Base-by-base conservation (phyloP, 1,140 invertebrate species). In the Ceratosolen fusciceps region DNA sequence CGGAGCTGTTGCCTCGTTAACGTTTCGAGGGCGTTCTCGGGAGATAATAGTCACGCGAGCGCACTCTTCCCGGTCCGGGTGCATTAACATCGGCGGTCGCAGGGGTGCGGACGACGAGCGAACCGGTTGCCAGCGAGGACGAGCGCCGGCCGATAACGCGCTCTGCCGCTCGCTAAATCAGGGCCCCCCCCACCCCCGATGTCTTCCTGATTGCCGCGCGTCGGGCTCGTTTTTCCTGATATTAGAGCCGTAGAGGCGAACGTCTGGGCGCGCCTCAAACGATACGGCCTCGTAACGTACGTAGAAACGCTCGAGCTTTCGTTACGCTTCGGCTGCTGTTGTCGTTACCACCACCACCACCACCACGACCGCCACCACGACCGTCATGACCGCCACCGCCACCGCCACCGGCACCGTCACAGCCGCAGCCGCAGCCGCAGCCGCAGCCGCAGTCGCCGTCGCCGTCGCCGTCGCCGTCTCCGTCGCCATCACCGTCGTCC, bases 131-230 rank as follows among this genome's bases (percentile, higher is more conserved):
- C 4, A 3, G 9, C 34, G 39, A 67, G 31, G 43, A 49, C 67
- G 39, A 49, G 39, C n/a, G 7, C 31, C 12, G 65, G 2, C 34
- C 31, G 65, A 47, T 47, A 43, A 0, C 37, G 34, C 70, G 43
- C 39, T 16, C 43, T 19, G 43, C 37, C 43, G 26, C 10, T 24
- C 47, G 73, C 43, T 65, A 65, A 75, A 75, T 75, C 60, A 49
- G 43, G 10, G 10, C 16, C 39, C 1, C 16, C 29, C 49, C 54
- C 68, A 9, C 16, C 39, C 1, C 16, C 29, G 65, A 68, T 76
- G 74, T 76, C 60, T 67, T 76, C 74, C 74, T 76, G 60, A 67
- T 54, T 76, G 47, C 60, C 16, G 21, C 26, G 37, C n/a, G 37
- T 47, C n/a, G 39, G 8, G 26, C 34, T 49, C 39, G 21, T 39